These are phyloP conservation scores for Capricornis sumatraensis DNA, from an alignment of 2,113 vertebrate species.

Conservation along the genomic window DNA sequence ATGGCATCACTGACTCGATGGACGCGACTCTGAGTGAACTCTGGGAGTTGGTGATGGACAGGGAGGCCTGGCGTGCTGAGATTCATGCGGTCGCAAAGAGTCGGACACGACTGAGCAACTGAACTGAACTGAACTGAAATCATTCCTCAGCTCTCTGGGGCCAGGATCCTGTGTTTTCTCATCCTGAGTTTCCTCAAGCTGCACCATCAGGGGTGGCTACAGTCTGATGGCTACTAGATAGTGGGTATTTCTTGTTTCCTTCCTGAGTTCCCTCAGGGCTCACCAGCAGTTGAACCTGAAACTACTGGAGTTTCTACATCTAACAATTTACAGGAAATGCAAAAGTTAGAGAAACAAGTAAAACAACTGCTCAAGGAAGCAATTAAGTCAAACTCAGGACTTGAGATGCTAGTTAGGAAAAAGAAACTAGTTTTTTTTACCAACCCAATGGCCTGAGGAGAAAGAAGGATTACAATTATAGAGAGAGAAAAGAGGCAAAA, in stretches of 20 bases:
- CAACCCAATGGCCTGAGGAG: not conserved
- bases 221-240: not conserved
- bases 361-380: not conserved
- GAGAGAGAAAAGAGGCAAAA: not conserved
- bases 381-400: not conserved
- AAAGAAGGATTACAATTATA: rapidly evolving
- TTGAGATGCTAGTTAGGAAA: not conserved
- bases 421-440: not conserved
- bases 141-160: not conserved
- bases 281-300: not conserved
- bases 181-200: not conserved
- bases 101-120: too few species aligned
- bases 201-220: not conserved
- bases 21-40: too few species aligned
- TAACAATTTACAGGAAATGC: not conserved
- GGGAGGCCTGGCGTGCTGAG: too few species aligned
- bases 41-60: too few species aligned
- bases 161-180: not conserved
- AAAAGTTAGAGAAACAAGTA: not conserved
- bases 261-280: not conserved
- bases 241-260: not conserved
- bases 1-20: too few species aligned
- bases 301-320: not conserved
- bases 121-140: not conserved
- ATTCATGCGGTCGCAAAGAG: too few species aligned